phyloP scores from a whole-genome alignment of 2,113 vertebrate species.

The Eleginops maclovinus region DNA sequence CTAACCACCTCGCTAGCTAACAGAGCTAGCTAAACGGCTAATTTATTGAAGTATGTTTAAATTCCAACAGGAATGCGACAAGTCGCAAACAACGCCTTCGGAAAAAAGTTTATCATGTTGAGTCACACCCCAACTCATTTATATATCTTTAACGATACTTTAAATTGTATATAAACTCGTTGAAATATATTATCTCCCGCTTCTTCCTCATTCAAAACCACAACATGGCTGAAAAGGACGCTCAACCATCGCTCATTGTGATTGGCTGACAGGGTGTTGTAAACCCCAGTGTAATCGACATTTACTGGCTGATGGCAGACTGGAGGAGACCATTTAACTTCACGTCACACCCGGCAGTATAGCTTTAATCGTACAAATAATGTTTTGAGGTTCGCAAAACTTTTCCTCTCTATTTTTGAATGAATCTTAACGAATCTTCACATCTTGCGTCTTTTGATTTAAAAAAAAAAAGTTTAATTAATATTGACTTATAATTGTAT shows the following conservation, averaged over 20 bases:
- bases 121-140: slow-evolving; percentile 31
- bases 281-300: slow-evolving; percentile 34
- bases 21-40: slow-evolving; percentile 73
- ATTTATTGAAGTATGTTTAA: slow-evolving; percentile 72
- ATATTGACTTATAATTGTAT: no score
- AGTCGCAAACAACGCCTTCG: slow-evolving; percentile 54
- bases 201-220: slow-evolving; percentile 90
- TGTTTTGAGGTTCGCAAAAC: no score
- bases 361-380: no score
- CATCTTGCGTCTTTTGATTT: no score
- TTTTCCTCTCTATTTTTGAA: no score
- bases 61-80: slow-evolving; percentile 50
- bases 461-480: no score
- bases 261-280: slow-evolving; percentile 70
- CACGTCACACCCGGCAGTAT: slow-evolving; percentile 48
- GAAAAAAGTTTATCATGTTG: slow-evolving; percentile 52
- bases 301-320: slow-evolving; percentile 45
- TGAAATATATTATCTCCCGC: slow-evolving; percentile 85
- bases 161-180: slow-evolving; percentile 75
- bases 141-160: slow-evolving; percentile 42
- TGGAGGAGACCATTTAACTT: slow-evolving; percentile 21
- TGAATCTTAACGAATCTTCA: no score
- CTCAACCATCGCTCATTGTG: slow-evolving; percentile 41
- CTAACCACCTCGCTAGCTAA: slow-evolving; percentile 72
- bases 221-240: slow-evolving; percentile 84